Evolutionary conservation across 2,113 vertebrate genomes (phyloP).

Genomic region (Pseudorhombus dupliciocellatus): DNA sequence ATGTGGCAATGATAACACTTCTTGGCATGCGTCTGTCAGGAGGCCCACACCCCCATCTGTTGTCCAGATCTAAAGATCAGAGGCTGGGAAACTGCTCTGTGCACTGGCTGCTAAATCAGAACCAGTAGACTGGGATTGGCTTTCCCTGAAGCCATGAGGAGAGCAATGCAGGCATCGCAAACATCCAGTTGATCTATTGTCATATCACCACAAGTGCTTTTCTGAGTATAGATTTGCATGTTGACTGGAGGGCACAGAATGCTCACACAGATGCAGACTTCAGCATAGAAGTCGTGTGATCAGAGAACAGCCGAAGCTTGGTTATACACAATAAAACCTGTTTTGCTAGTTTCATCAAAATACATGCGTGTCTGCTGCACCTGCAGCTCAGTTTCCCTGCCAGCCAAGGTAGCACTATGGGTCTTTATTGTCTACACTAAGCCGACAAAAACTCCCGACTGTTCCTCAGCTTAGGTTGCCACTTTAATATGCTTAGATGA

Average conservation of each 20-base stretch:
- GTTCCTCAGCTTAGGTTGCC: neutral
- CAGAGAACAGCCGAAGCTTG: constrained; percentile 40
- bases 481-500: constrained; percentile 12
- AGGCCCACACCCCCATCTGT: constrained; percentile 53
- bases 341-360: constrained; percentile 69
- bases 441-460: neutral
- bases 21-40: constrained; percentile 63
- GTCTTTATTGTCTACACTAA: constrained; percentile 8
- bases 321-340: constrained; percentile 67
- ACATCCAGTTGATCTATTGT: constrained; percentile 57
- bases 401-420: constrained; percentile 15
- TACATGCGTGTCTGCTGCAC: constrained; percentile 67
- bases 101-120: constrained; percentile 57
- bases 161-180: constrained; percentile 56
- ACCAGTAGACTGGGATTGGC: constrained; percentile 45
- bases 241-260: constrained; percentile 11
- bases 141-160: constrained; percentile 27
- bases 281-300: constrained; percentile 24
- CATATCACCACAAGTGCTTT: constrained; percentile 26
- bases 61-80: constrained; percentile 65
- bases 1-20: constrained; percentile 63
- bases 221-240: constrained; percentile 28
- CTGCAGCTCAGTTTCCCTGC: constrained; percentile 64
- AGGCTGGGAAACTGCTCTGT: constrained; percentile 51
- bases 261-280: constrained; percentile 24